A percentile compares a stretch with the other conserved stretches of the same genome.
These are phyloP conservation scores for Aleiodes sp. DNA, from an alignment of 1,140 invertebrate genomes.

Conservation along the genomic window DNA sequence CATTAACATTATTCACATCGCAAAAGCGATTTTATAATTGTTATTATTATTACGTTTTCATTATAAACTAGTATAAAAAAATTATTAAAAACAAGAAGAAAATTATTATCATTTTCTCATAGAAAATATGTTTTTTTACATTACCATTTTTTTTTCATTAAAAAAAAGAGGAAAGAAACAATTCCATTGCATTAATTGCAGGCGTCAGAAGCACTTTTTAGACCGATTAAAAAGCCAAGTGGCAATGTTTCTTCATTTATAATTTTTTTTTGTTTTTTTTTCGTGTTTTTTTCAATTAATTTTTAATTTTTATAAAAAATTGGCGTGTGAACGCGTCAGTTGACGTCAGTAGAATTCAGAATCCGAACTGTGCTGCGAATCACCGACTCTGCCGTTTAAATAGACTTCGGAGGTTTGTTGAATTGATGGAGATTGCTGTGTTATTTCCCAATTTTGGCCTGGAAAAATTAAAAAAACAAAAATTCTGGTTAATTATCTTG, in stretches of 20 bases:
- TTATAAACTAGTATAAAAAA: background rate
- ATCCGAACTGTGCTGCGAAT: constrained; percentile 52
- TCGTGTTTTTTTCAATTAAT: background rate
- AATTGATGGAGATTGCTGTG: constrained; percentile 48
- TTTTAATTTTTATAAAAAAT: constrained; percentile 11
- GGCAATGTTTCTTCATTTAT: background rate
- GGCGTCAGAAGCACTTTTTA: background rate
- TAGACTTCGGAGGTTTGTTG: constrained; percentile 54
- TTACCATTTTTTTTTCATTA: background rate
- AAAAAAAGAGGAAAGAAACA: background rate
- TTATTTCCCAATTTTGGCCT: constrained; percentile 49
- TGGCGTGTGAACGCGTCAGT: constrained; percentile 34
- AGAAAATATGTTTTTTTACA: background rate
- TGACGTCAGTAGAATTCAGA: constrained; percentile 55
- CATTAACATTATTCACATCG: constrained; percentile 10
- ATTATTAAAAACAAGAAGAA: background rate
- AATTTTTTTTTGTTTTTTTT: too few species aligned
- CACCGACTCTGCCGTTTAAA: constrained; percentile 45
- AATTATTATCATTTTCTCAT: background rate
- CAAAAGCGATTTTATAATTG: background rate
- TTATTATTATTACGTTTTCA: too few species aligned
- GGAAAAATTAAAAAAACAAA: constrained; percentile 14
- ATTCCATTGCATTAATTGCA: background rate
- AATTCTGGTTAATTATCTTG: background rate
- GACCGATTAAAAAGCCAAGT: background rate